Percentiles rank a stretch among this genome's conserved stretches.
Conservation (phyloP, 2,113 vertebrate genomes). For the Loxodonta africana region DNA sequence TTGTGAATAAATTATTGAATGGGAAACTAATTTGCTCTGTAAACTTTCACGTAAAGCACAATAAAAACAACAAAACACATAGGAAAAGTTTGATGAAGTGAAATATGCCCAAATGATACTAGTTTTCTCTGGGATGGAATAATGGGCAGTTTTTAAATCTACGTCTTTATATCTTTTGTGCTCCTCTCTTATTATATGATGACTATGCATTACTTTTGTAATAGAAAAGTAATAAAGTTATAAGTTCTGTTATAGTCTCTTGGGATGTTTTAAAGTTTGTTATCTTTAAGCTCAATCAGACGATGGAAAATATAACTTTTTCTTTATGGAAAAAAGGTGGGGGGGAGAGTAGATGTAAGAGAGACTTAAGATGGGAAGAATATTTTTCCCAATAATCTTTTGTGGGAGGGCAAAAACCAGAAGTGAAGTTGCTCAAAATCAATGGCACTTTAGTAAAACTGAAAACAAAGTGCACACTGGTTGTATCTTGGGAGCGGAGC, state of each 20-base stretch:
- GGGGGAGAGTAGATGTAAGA: background rate
- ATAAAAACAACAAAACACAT: background rate
- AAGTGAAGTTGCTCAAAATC: background rate
- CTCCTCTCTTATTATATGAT: background rate
- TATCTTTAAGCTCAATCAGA: slow-evolving; percentile 38
- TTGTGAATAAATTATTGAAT: no score
- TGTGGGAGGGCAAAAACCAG: background rate
- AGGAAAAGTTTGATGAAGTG: slow-evolving; percentile 38
- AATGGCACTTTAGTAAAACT: background rate
- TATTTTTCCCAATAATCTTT: background rate
- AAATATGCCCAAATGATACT: slow-evolving; percentile 6
- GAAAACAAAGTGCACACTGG: slow-evolving; percentile 8
- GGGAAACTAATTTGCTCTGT: no score
- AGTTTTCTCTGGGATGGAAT: background rate
- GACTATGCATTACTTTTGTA: background rate
- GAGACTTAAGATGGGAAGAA: background rate
- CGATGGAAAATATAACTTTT: background rate
- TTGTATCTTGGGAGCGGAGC: background rate
- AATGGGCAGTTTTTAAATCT: slow-evolving; percentile 8
- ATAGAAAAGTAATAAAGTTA: slow-evolving; percentile 73
- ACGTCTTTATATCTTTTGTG: background rate
- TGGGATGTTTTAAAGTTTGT: slow-evolving; percentile 21
- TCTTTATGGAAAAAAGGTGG: background rate
- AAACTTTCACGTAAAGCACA: no score
- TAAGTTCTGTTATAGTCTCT: slow-evolving; percentile 16